Evolutionary conservation across 2,113 vertebrate species (phyloP).

Genomic region (Myiozetetes cayanensis): DNA sequence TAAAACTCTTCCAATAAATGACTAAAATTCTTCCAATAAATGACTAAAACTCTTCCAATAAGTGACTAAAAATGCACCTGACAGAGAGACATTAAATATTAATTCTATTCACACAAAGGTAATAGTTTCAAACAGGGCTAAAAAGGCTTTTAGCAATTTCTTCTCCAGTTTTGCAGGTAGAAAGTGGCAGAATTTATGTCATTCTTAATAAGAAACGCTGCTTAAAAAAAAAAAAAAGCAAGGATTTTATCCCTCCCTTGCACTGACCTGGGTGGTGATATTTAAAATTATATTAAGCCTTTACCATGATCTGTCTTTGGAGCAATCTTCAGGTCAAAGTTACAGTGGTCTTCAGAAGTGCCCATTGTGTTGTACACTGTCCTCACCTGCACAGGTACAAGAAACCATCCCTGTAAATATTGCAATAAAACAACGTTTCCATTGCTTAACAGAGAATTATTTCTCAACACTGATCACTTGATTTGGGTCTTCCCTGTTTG

Average conservation of each 20-base stretch:
- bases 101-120: neutral
- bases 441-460: neutral
- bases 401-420: neutral
- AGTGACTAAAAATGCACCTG: neutral
- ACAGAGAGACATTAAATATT: neutral
- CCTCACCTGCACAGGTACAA: slow-evolving; percentile 75
- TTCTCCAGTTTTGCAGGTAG: neutral
- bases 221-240: neutral
- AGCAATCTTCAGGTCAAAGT: slow-evolving; percentile 81
- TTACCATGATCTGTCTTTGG: slow-evolving; percentile 69
- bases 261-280: neutral
- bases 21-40: too few species aligned
- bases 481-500: neutral
- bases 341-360: slow-evolving; percentile 74
- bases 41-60: neutral
- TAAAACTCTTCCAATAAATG: too few species aligned
- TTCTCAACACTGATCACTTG: neutral
- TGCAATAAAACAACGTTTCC: neutral
- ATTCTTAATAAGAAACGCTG: neutral
- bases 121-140: neutral
- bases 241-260: neutral
- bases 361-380: slow-evolving; percentile 82
- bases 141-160: neutral
- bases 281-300: neutral
- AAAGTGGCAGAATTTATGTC: neutral